Evolutionary conservation across 2,888 invertebrate species (phyloP).

Genomic region (Eucera pruinosa): DNA sequence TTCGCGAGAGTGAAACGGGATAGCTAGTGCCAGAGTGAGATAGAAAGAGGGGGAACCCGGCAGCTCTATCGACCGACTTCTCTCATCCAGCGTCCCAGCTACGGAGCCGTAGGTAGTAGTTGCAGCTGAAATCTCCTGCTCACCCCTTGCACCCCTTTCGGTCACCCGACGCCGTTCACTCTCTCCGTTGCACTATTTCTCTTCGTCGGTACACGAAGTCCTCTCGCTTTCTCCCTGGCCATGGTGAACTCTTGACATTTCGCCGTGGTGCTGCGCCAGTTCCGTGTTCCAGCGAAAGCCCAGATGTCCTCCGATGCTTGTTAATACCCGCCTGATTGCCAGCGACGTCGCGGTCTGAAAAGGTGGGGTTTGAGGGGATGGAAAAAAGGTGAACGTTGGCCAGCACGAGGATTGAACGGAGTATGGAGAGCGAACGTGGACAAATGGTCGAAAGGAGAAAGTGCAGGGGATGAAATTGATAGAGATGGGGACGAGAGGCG

Average conservation of each 20-base stretch:
- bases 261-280: constrained; percentile 73
- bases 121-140: constrained; percentile 76
- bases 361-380: too few species aligned
- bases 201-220: constrained; percentile 30
- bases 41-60: constrained; percentile 67
- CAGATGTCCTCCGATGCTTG: constrained; percentile 76
- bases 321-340: constrained; percentile 75
- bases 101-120: constrained; percentile 77
- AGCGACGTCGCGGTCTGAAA: constrained; percentile 37
- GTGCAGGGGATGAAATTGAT: constrained; percentile 32
- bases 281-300: constrained; percentile 71
- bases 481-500: not conserved
- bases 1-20: constrained; percentile 31
- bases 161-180: not conserved
- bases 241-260: constrained; percentile 78
- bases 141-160: constrained; percentile 13
- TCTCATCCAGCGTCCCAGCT: constrained; percentile 80
- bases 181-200: constrained; percentile 45
- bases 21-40: constrained; percentile 40
- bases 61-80: constrained; percentile 83
- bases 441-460: constrained; percentile 18
- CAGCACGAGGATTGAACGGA: not conserved
- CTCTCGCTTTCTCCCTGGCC: constrained; percentile 50
- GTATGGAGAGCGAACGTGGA: constrained; percentile 1
- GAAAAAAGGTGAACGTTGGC: not conserved